Conservation (phyloP, 2,113 vertebrate genomes). For the Protomyctophum bolini region DNA sequence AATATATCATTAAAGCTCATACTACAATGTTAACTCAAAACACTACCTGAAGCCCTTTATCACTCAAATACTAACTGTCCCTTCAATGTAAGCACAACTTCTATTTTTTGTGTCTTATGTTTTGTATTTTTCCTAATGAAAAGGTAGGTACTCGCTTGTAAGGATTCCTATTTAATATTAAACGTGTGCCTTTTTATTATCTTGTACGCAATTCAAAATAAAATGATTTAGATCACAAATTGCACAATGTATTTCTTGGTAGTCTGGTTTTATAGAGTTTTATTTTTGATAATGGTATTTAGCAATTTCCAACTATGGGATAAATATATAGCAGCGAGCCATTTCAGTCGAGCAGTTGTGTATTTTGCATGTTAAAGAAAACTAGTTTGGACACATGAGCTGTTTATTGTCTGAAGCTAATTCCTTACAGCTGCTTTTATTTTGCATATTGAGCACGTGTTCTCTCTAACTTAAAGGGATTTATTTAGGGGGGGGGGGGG, state of each 20-base stretch:
- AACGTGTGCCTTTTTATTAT: constrained; percentile 49
- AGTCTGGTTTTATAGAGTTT: constrained; percentile 46
- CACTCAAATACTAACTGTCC: constrained; percentile 18
- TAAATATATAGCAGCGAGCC: neutral
- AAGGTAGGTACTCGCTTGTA: constrained; percentile 64
- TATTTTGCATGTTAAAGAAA: neutral
- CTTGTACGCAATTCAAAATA: constrained; percentile 66
- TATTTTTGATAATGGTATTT: neutral
- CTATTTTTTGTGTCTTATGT: constrained; percentile 11
- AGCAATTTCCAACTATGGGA: neutral
- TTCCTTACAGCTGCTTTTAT: neutral
- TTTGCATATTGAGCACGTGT: neutral
- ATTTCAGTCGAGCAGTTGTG: neutral
- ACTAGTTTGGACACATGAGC: neutral
- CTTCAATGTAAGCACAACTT: constrained; percentile 24
- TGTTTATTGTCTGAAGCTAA: neutral
- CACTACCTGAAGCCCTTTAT: constrained; percentile 3
- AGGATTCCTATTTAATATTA: constrained; percentile 25
- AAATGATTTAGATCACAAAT: constrained; percentile 69
- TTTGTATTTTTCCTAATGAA: constrained; percentile 36
- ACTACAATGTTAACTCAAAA: constrained; percentile 3
- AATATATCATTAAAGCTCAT: constrained; percentile 5
- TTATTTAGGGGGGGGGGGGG: neutral
- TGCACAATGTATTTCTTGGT: constrained; percentile 67
- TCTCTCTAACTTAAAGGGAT: neutral